These are phyloP conservation scores for Chrysogorgia sp. DNA, from an alignment of 92 coral and sea anemone species.

Conservation along the genomic window DNA sequence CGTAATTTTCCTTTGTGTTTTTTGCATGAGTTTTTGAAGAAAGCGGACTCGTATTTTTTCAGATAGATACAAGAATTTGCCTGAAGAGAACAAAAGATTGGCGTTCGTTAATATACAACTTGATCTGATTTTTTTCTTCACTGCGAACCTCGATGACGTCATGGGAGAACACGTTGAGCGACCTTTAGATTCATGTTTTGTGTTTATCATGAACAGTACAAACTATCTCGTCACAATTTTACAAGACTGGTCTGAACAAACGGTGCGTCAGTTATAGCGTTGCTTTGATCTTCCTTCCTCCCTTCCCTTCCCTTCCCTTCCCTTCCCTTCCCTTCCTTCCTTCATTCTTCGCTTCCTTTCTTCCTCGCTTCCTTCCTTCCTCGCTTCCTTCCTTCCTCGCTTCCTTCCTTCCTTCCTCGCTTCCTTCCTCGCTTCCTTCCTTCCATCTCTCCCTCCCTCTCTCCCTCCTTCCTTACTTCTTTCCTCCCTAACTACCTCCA, in stretches of 20 bases:
- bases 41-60: too few species aligned
- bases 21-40: too few species aligned
- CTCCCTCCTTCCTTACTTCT: not conserved
- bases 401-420: too few species aligned
- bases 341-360: not conserved
- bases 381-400: too few species aligned
- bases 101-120: slow-evolving; percentile 80
- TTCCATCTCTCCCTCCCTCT: too few species aligned
- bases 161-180: slow-evolving; percentile 59
- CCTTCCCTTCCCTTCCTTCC: too few species aligned
- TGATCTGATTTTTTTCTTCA: slow-evolving; percentile 71
- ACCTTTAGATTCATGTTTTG: slow-evolving; percentile 68
- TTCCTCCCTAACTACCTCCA: not conserved
- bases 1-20: too few species aligned
- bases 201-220: slow-evolving; percentile 82
- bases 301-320: too few species aligned
- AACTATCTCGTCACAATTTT: slow-evolving; percentile 71
- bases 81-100: slow-evolving; percentile 59
- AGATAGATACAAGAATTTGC: slow-evolving; percentile 90
- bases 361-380: not conserved
- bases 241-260: slow-evolving; percentile 96
- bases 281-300: not conserved
- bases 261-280: slow-evolving; percentile 54
- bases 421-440: too few species aligned
- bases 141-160: slow-evolving; percentile 60